Conservation (phyloP, 2,113 vertebrate genomes). For the Haplotaxodon microlepis region DNA sequence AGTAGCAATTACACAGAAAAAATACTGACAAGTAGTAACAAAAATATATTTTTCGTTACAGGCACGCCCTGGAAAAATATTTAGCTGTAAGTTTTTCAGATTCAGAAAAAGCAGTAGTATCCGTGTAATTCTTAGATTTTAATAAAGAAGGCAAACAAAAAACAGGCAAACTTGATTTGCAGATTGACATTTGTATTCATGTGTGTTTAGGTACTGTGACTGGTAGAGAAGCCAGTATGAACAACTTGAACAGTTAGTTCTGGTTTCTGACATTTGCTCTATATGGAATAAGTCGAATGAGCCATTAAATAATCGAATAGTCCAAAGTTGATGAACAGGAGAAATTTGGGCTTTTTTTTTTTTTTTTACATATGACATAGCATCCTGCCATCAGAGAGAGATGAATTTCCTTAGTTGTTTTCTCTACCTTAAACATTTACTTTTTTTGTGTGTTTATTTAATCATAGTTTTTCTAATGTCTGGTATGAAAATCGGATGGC, state of each 20-base stretch:
- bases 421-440: not conserved
- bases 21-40: not conserved
- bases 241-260: not conserved
- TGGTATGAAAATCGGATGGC: not conserved
- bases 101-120: not conserved
- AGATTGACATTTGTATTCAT: not conserved
- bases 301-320: not conserved
- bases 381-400: not conserved
- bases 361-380: not conserved
- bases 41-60: not conserved
- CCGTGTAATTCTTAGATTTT: fast-evolving
- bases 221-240: not conserved
- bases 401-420: not conserved
- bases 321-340: not conserved
- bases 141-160: not conserved
- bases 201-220: not conserved
- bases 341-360: not conserved
- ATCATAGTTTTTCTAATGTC: not conserved
- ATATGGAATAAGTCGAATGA: not conserved
- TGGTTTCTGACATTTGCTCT: not conserved
- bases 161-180: not conserved
- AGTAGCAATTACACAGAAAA: not conserved
- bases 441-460: not conserved
- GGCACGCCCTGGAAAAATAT: not conserved
- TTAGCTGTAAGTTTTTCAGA: not conserved